Evolutionary conservation across 1,140 invertebrate species (phyloP), one percentile per base, ranked within the genome.

Genomic region (Hyphantria cunea): DNA sequence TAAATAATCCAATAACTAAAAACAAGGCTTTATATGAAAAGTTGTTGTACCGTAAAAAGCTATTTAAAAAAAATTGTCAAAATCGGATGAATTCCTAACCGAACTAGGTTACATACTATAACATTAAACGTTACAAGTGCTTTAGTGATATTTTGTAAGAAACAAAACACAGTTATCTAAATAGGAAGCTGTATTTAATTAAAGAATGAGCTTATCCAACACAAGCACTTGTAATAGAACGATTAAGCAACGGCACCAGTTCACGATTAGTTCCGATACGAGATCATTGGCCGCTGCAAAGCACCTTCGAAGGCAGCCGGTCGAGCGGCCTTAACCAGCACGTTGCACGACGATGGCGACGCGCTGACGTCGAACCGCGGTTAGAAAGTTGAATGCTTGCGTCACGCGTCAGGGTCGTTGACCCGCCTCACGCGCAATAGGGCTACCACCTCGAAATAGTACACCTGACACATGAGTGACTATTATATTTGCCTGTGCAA

Each of bases 321-420:
- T 8, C 54, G 65, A 65, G 58, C 73, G 74, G 73, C 73, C 77
- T 80, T 79, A 74, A 71, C 70, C 72, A 72, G 70, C 34, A 37
- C 11, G 64, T 59, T 67, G 70, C 17, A 25, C 17, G 17, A 3
- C 17, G 17, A 25, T 25, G 17, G 37, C 37, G 37, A 39, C 37
- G 63, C 65, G 54, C 54, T 66, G 72, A 68, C 78, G 80, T 78
- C 77, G 80, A 76, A 61, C 70, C 50, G 68, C 65, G 60, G 71
- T 78, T 82, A 82, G 80, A 82, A 82, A 82, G 80, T 80, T 80
- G 80, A 72, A 34, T 68, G 70, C 71, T 77, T 77, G 72, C 80
- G 78, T 78, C 77, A 78, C 76, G 68, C 75, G 70, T 64, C 64
- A 73, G 64, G 77, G 76, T 75, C 76, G 68, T 68, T 64, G 76